Evolutionary conservation across 2,797 vertebrate species (phyloP).

Genomic region (Tamandua tetradactyla): DNA sequence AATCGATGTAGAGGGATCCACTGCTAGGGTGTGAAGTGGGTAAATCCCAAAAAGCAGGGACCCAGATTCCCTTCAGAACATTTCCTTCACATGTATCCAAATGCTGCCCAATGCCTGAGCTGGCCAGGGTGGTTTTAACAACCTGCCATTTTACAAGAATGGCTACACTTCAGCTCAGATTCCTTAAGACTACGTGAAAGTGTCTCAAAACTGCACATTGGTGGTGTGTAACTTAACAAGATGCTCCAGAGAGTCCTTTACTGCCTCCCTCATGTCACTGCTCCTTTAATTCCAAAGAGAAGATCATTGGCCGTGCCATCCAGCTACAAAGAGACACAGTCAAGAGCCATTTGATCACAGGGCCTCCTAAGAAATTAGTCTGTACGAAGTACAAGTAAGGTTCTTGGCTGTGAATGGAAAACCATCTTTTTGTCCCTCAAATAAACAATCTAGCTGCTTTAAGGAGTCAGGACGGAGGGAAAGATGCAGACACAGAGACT

Average conservation of each 20-base stretch:
- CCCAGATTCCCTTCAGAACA: not conserved
- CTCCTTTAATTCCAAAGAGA: constrained; percentile 26
- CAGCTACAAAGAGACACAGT: not conserved
- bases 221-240: not conserved
- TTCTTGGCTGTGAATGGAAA: constrained; percentile 18
- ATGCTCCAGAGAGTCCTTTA: constrained; percentile 14
- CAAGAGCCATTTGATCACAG: not conserved
- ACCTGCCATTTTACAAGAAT: not conserved
- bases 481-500: not conserved
- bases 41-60: not conserved
- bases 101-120: not conserved
- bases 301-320: not conserved
- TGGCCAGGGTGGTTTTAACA: not conserved
- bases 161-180: not conserved
- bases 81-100: not conserved
- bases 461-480: not conserved
- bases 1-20: not conserved
- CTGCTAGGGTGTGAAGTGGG: not conserved
- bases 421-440: not conserved
- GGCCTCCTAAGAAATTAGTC: constrained; percentile 48
- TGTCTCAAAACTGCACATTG: not conserved
- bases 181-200: not conserved
- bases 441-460: constrained; percentile 8
- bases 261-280: not conserved
- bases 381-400: not conserved